phyloP scores from a whole-genome alignment of 2,797 vertebrate species.

The Odontamblyopus lacepedii region DNA sequence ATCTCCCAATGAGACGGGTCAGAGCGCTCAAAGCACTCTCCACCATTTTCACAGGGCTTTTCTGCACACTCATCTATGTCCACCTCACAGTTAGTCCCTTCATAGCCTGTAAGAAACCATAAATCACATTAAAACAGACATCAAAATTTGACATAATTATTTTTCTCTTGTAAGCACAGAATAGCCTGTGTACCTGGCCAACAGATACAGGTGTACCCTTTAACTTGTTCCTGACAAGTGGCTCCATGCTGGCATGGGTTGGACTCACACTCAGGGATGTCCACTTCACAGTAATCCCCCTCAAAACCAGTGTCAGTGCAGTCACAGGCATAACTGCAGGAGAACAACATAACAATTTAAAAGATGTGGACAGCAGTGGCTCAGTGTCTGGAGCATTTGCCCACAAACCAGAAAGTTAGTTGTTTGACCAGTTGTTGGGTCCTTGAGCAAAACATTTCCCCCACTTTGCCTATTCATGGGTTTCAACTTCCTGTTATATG shows the following conservation, averaged over 20 bases:
- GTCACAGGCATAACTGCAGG: constrained; percentile 85
- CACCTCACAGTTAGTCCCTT: constrained; percentile 83
- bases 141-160: no score
- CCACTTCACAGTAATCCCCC: constrained; percentile 85
- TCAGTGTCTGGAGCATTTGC: background rate
- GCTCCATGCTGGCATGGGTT: constrained; percentile 86
- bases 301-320: constrained; percentile 87
- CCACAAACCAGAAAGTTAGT: background rate
- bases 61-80: constrained; percentile 86
- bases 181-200: constrained; percentile 84
- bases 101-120: constrained; percentile 77
- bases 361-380: background rate
- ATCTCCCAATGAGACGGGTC: constrained; percentile 79
- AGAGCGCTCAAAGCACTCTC: constrained; percentile 85
- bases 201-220: constrained; percentile 85
- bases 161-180: background rate
- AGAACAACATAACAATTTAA: background rate
- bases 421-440: background rate
- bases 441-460: background rate
- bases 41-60: constrained; percentile 82
- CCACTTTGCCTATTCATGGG: background rate
- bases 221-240: constrained; percentile 84
- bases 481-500: no score
- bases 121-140: background rate
- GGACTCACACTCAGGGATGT: constrained; percentile 89